A percentile compares a stretch with the other conserved stretches of the same genome.
Conservation (phyloP, 2,888 invertebrate species). For the Drosophila melanosoma region DNA sequence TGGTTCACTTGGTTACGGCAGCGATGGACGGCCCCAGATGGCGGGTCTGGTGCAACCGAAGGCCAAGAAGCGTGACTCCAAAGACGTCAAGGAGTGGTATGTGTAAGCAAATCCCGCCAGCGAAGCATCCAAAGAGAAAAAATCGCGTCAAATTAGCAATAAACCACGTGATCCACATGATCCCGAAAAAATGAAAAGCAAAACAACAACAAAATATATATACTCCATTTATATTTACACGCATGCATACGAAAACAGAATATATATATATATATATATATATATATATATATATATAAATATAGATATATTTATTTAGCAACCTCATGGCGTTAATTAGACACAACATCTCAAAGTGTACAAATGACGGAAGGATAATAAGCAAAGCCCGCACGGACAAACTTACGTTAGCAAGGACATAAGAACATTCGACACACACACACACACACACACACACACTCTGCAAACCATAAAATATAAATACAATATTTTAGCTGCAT, state of each 20-base stretch:
- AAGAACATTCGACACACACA: slow-evolving; percentile 2
- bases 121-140: neutral
- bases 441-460: slow-evolving; percentile 4
- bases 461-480: slow-evolving; percentile 15
- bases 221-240: slow-evolving; percentile 24
- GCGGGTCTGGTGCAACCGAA: slow-evolving; percentile 85
- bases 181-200: neutral
- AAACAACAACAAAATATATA: slow-evolving; percentile 2
- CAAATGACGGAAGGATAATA: slow-evolving; percentile 51
- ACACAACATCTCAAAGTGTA: slow-evolving; percentile 42
- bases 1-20: slow-evolving; percentile 76
- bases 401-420: slow-evolving; percentile 25
- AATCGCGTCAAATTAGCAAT: slow-evolving; percentile 82
- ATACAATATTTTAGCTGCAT: slow-evolving; percentile 56
- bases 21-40: slow-evolving; percentile 84
- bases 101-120: slow-evolving; percentile 87
- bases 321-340: slow-evolving; percentile 60
- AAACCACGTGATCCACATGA: slow-evolving; percentile 39
- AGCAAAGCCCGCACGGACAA: slow-evolving; percentile 34
- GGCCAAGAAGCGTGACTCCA: slow-evolving; percentile 90
- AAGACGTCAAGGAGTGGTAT: slow-evolving; percentile 98
- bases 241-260: slow-evolving; percentile 28
- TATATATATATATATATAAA: slow-evolving; percentile 27
- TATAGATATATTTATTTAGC: slow-evolving; percentile 46
- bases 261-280: slow-evolving; percentile 25